A percentile compares a stretch with the other conserved stretches of the same genome.
Conservation (phyloP, 2,113 vertebrate species). For the Sinocyclocheilus grahami region DNA sequence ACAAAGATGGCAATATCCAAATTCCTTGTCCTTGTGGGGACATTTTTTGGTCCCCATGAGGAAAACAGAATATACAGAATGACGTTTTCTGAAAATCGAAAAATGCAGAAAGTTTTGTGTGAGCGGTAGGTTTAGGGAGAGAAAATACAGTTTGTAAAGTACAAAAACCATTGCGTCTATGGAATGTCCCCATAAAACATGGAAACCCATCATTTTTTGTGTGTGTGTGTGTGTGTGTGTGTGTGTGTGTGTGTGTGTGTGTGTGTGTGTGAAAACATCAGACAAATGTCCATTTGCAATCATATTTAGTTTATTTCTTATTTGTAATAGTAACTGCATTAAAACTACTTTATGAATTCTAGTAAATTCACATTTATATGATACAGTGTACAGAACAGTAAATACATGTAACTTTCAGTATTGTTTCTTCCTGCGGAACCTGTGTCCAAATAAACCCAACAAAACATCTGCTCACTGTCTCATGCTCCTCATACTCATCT, state of each 20-base stretch:
- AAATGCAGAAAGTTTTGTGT: too few species aligned
- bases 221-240: background rate
- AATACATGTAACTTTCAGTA: constrained; percentile 71
- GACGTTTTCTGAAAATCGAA: too few species aligned
- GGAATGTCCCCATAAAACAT: too few species aligned
- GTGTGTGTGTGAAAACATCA: background rate
- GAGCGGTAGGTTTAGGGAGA: too few species aligned
- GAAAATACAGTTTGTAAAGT: too few species aligned
- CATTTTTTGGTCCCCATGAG: too few species aligned
- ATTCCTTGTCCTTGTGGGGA: too few species aligned
- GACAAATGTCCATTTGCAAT: constrained; percentile 30
- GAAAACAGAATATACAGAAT: too few species aligned
- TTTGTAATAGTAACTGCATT: constrained; percentile 62
- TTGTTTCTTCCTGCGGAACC: constrained; percentile 52
- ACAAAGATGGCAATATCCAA: too few species aligned
- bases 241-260: background rate
- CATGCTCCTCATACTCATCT: background rate
- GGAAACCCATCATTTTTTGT: background rate
- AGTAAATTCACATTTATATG: constrained; percentile 72
- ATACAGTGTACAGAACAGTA: constrained; percentile 71
- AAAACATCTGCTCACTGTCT: background rate
- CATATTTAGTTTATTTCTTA: constrained; percentile 68
- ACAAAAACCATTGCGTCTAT: too few species aligned
- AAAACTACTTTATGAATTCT: constrained; percentile 65
- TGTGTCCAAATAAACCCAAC: constrained; percentile 7